Base-by-base conservation (phyloP, 2,888 invertebrate genomes). In the Caenorhabditis macrosperma region DNA sequence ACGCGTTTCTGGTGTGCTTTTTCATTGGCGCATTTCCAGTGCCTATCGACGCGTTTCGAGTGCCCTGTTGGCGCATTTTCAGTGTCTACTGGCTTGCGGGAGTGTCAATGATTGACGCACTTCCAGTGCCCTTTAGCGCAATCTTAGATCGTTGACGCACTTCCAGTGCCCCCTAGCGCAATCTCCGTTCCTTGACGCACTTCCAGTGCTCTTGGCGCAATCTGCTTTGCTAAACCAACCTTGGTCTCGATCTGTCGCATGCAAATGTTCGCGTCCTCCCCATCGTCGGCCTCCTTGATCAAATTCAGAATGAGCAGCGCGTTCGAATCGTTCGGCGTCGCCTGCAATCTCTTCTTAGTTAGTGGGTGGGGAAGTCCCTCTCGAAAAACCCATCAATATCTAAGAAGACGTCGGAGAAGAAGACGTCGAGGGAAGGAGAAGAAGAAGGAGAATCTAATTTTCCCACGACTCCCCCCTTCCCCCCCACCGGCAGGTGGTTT, bases 231-330 rank as follows among this genome's bases (percentile, higher is more conserved):
- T 24, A 28, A 28, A 20, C 41, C 4, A 4, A 88, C 88, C 81
- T 86, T 87, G 26, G 69, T 78, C 9, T 85, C 85, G n/a, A 84
- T 67, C 44, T 78, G 74, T 15, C 82, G 78, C 38, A 87, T 83
- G 41, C 74, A 78, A 33, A 88, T 83, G 75, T 88, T 88, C 9
- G 84, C 83, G 63, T 78, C 78, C 20, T 80, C 79, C 17, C 83
- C 83, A 28, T 82, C 81, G 9, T 84, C 79, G 4, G 81, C 78
- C 50, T 88, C 87, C 52, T 85, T 86, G 60, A 88, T 86, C 59
- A 88, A 80, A 57, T 87, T 87, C 59, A 88, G 74, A 24, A 88
- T 78, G 22, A 88, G 82, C 30, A 88, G 52, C 15, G 87, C 88
- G 78, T 86, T 88, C 35, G 83, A 81, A 48, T 88, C 88, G 72